Conservation (phyloP, 2,113 vertebrate species). For the Phrynosoma platyrhinos region DNA sequence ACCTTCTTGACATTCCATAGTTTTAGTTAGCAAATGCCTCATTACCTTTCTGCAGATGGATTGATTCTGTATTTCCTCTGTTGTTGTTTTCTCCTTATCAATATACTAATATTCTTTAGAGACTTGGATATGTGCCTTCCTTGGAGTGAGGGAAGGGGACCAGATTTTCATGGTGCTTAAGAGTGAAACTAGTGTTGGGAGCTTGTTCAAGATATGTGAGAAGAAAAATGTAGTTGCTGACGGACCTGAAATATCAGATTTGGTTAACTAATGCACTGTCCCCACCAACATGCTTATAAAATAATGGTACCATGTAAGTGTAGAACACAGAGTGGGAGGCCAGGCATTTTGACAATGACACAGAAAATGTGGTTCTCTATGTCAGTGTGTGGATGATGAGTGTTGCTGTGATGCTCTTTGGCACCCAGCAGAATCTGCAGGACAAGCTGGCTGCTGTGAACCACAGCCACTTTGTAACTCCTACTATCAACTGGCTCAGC, state of each 20-base stretch:
- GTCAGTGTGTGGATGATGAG: no score
- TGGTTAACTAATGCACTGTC: slow-evolving; percentile 27
- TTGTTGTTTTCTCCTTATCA: slow-evolving; percentile 45
- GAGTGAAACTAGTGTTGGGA: slow-evolving; percentile 47
- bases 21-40: slow-evolving; percentile 38
- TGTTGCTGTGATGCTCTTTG: no score
- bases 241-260: slow-evolving; percentile 13
- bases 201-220: neutral
- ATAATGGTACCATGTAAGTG: slow-evolving; percentile 12
- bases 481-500: no score
- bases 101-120: slow-evolving; percentile 19
- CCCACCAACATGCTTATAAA: slow-evolving; percentile 35
- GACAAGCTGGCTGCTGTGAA: no score
- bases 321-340: neutral
- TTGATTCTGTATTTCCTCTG: slow-evolving; percentile 12
- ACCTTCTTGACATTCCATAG: slow-evolving; percentile 47
- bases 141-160: neutral
- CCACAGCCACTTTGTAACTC: no score
- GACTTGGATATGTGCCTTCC: slow-evolving; percentile 4
- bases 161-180: slow-evolving; percentile 15
- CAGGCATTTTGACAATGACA: neutral
- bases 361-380: neutral
- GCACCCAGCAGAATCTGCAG: no score
- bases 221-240: neutral
- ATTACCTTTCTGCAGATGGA: slow-evolving; percentile 10